These are phyloP conservation scores for Chromobotia macracanthus DNA, from an alignment of 2,797 vertebrate genomes.

Conservation along the genomic window DNA sequence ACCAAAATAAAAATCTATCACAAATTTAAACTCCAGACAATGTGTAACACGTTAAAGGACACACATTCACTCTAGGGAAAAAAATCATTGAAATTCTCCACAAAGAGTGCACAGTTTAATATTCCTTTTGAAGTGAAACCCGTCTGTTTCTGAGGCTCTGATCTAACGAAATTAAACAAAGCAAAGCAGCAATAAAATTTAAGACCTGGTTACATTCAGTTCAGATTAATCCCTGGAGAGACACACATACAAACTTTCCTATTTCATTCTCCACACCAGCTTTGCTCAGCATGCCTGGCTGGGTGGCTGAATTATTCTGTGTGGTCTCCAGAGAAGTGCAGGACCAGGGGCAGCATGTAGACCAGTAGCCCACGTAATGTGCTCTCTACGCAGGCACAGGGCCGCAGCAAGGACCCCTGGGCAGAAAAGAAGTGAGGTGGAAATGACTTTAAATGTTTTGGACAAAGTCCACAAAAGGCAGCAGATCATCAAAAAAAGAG, in stretches of 20 bases:
- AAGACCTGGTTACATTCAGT: conserved; percentile 68
- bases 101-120: neutral
- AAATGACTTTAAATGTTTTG: conserved; percentile 74
- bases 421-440: conserved; percentile 65
- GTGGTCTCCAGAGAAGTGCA: conserved; percentile 67
- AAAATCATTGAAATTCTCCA: conserved; percentile 6
- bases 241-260: conserved; percentile 72
- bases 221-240: conserved; percentile 76
- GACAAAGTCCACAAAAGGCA: conserved; percentile 71
- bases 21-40: neutral
- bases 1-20: neutral
- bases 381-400: conserved; percentile 63
- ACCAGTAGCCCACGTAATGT: conserved; percentile 80
- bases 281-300: conserved; percentile 80
- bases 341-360: conserved; percentile 75
- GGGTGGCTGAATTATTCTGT: conserved; percentile 78
- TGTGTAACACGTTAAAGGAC: neutral
- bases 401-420: conserved; percentile 51
- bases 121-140: conserved; percentile 12
- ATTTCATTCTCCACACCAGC: conserved; percentile 83
- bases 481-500: conserved; percentile 59
- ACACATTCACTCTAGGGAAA: neutral
- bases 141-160: conserved; percentile 19
- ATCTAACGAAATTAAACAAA: conserved; percentile 69
- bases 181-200: conserved; percentile 74